Conservation (phyloP, 2,888 invertebrate genomes). For the Agrochola macilenta region DNA sequence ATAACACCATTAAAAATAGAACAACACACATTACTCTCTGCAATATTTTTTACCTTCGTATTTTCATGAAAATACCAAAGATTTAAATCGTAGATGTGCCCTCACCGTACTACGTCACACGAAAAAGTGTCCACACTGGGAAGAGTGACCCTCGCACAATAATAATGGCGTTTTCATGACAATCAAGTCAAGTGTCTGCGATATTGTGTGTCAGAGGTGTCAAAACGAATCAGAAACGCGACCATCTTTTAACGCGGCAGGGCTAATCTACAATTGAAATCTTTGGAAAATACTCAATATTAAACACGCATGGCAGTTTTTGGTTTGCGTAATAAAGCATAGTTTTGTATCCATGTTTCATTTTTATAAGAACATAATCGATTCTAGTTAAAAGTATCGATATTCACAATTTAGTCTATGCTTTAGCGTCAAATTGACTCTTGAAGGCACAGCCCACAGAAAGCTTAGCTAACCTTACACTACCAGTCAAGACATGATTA, state of each 20-base stretch:
- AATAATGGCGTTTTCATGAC: too few relatives aligned
- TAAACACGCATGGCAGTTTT: slow-evolving; percentile 16
- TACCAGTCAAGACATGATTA: slow-evolving; percentile 54
- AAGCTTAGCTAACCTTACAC: slow-evolving; percentile 60
- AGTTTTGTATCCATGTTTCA: slow-evolving; percentile 24
- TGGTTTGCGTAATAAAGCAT: slow-evolving; percentile 29
- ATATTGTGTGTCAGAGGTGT: too few relatives aligned
- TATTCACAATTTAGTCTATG: slow-evolving; percentile 50
- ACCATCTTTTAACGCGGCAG: too few relatives aligned
- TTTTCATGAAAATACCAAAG: slow-evolving; percentile 20
- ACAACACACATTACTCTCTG: neutral
- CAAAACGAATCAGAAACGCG: too few relatives aligned
- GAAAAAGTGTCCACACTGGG: too few relatives aligned
- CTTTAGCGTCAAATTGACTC: slow-evolving; percentile 71
- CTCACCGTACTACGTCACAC: too few relatives aligned
- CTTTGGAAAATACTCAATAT: too few relatives aligned
- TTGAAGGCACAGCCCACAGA: slow-evolving; percentile 71
- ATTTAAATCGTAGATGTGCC: too few relatives aligned
- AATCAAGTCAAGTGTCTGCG: too few relatives aligned
- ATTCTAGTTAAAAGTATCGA: slow-evolving; percentile 20
- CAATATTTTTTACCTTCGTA: neutral
- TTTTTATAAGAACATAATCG: slow-evolving; percentile 14
- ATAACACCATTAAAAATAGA: neutral
- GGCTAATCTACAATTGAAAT: too few relatives aligned
- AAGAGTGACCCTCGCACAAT: too few relatives aligned